Base-by-base conservation (phyloP, 2,888 invertebrate genomes). In the Baccha elongata region DNA sequence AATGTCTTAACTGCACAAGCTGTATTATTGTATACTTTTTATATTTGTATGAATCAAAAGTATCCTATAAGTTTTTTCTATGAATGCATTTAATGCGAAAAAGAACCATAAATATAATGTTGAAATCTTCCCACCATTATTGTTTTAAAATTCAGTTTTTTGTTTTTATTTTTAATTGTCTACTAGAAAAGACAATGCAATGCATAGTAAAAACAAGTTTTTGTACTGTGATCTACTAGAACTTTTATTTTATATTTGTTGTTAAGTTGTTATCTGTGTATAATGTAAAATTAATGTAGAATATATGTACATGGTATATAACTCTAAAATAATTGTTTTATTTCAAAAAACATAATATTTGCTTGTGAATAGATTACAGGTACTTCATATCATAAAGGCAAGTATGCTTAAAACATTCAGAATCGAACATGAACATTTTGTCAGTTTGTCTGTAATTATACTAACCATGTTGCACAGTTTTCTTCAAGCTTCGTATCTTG, bases 171-270 rank as follows among this genome's bases (percentile, higher is more conserved):
- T 32, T 55, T 65, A 17, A 19, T 35, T 64, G 58, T 40, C 26
- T 44, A 48, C n/a, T 42, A 13, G 17, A 37, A 53, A 71, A 50
- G 50, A 35, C 26, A 44, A 67, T 3, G 42, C 26, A 44, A 67
- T 3, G 53, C 44, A 17, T 50, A 60, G 37, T 53, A 48, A 58
- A n/a, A 17, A 71, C 42, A 50, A 53, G 52, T 69, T 76, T 67
- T 81, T 76, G 40, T 72, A 76, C 81, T 83, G 78, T 78, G 68
- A 83, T 73, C 78, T 83, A 72, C 50, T 40, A 62, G 46, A 32
- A 50, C 3, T 37, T 35, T 65, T 48, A n/a, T 19, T 58, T 73
- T 17, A 17, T 4, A 23, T 37, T 37, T 40, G 13, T 32, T 69
- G 15, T 42, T 50, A 50, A 42, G 10, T 60, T 72, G 65, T 67